A percentile compares a stretch with the other conserved stretches of the same genome.
These are phyloP conservation scores for Mola mola DNA, from an alignment of 2,113 vertebrate species.

Conservation along the genomic window DNA sequence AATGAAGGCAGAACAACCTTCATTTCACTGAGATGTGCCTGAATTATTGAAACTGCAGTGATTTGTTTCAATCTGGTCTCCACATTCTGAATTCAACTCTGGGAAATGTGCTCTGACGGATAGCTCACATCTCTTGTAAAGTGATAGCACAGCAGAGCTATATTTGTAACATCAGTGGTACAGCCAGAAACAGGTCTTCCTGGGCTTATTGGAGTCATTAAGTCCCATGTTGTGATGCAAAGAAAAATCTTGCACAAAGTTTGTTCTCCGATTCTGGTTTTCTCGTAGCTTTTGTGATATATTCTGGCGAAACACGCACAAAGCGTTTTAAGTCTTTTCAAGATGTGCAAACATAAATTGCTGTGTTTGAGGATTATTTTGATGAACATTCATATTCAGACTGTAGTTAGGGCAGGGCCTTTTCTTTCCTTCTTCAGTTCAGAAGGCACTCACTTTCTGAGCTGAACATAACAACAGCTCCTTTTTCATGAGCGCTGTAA, in stretches of 20 bases:
- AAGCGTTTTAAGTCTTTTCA: no score
- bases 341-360: not conserved
- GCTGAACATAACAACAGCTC: no score
- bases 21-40: constrained; percentile 56
- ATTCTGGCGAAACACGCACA: not conserved
- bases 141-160: constrained; percentile 42
- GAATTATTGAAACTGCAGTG: constrained; percentile 69
- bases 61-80: constrained; percentile 69
- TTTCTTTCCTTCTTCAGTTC: not conserved
- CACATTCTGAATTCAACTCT: constrained; percentile 43
- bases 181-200: constrained; percentile 51
- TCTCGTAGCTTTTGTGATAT: constrained; percentile 8
- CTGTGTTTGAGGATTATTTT: not conserved
- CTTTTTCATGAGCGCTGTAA: no score
- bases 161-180: constrained; percentile 65
- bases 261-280: constrained; percentile 32
- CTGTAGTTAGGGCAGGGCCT: not conserved
- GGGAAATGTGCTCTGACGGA: constrained; percentile 62
- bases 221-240: constrained; percentile 53
- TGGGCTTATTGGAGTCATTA: constrained; percentile 63
- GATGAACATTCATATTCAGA: not conserved
- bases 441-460: no score
- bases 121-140: constrained; percentile 63
- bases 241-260: constrained; percentile 30
- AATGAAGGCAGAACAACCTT: constrained; percentile 47